Conservation (phyloP, 2,797 vertebrate genomes). For the Hypotaenidia philippensis region DNA sequence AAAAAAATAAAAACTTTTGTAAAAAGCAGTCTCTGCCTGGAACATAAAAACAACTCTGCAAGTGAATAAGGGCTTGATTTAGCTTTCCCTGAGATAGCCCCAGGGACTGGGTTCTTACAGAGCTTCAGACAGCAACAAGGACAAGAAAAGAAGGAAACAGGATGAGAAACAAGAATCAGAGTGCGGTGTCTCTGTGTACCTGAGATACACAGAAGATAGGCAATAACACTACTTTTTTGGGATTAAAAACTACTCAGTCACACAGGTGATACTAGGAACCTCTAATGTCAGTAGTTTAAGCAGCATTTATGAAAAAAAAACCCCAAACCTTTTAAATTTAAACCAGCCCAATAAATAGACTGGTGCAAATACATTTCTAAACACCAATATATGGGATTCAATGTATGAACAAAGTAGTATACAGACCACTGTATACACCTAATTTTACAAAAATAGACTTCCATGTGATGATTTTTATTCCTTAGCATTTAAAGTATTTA, state of each 20-base stretch:
- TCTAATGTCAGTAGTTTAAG: not conserved
- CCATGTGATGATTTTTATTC: not conserved
- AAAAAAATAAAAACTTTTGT: no score
- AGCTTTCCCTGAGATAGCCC: not conserved
- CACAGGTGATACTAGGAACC: not conserved
- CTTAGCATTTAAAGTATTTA: not conserved
- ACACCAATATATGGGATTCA: not conserved
- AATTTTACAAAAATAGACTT: conserved; percentile 22
- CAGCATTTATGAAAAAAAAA: not conserved
- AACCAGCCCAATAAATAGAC: not conserved
- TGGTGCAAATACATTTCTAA: not conserved
- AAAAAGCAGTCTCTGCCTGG: not conserved
- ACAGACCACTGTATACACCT: conserved; percentile 38
- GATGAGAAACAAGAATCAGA: not conserved
- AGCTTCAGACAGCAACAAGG: not conserved
- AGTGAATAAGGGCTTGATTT: not conserved
- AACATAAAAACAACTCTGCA: not conserved
- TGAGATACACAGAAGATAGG: not conserved
- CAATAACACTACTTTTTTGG: not conserved
- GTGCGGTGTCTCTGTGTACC: not conserved
- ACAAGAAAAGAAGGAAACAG: not conserved
- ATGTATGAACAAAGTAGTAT: not conserved
- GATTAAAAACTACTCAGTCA: not conserved
- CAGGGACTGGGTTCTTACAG: not conserved
- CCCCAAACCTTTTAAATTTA: not conserved